Evolutionary conservation across 1,140 invertebrate genomes (phyloP).

Genomic region (Sarcophaga peregrina): DNA sequence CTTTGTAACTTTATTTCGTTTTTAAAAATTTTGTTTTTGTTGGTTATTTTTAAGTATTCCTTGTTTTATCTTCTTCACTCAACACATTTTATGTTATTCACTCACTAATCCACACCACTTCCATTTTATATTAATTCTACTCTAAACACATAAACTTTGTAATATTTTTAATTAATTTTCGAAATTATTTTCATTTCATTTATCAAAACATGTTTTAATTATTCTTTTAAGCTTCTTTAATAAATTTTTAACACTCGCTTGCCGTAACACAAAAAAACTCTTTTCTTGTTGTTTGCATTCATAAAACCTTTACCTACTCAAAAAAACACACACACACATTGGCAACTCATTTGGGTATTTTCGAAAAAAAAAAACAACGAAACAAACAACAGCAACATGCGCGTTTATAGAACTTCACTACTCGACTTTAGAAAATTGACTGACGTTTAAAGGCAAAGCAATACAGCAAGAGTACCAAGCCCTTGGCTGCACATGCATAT

Average conservation of each 20-base stretch:
- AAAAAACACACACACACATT: not conserved
- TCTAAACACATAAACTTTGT: not conserved
- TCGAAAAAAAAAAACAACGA: not conserved
- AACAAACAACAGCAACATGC: not conserved
- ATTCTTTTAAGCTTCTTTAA: no score
- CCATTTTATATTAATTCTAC: not conserved
- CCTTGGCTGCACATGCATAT: not conserved
- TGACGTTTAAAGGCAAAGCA: conserved; percentile 15
- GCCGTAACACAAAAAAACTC: no score
- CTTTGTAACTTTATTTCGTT: conserved; percentile 6
- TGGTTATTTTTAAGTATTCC: not conserved
- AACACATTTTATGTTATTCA: conserved; percentile 17
- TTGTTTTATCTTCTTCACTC: not conserved
- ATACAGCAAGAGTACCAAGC: not conserved
- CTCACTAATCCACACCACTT: not conserved
- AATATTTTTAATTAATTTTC: not conserved
- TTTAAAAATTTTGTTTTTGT: no score
- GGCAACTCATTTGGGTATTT: not conserved
- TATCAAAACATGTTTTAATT: not conserved
- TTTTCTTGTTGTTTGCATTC: not conserved
- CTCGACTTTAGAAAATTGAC: conserved; percentile 18
- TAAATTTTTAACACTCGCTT: no score
- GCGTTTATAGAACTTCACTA: conserved; percentile 19
- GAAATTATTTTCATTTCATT: not conserved
- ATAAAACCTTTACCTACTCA: conserved; percentile 15